Percentiles rank a stretch among this genome's conserved stretches.
phyloP scores from a whole-genome alignment of 2,888 invertebrate species.

The Ecliptopera silaceata region DNA sequence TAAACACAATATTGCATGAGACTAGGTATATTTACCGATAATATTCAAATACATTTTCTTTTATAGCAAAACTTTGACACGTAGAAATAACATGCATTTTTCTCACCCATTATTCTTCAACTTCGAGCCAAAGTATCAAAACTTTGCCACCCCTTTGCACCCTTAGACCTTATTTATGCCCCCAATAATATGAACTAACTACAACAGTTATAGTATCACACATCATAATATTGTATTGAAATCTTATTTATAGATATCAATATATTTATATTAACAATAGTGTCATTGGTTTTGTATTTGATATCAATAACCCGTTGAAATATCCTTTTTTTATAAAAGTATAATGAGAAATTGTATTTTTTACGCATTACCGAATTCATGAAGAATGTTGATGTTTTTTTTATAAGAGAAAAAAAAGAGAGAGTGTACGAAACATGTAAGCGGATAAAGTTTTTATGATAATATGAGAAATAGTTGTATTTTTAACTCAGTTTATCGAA shows the following conservation, averaged over 20 bases:
- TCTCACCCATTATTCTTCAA: background rate
- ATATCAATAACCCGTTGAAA: conserved; percentile 12
- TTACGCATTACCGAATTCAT: too few species aligned
- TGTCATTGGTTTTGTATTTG: conserved; percentile 11
- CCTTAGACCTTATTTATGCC: conserved; percentile 65
- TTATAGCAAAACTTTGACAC: background rate
- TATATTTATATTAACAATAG: conserved; percentile 2
- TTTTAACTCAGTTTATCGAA: too few species aligned
- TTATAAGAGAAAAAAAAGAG: too few species aligned
- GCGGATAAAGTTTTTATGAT: too few species aligned
- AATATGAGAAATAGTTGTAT: too few species aligned
- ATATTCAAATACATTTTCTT: too few species aligned
- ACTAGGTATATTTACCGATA: too few species aligned
- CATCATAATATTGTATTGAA: conserved; percentile 78
- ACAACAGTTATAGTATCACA: conserved; percentile 48
- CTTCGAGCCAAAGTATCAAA: conserved; percentile 48
- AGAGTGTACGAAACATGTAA: too few species aligned
- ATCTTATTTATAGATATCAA: conserved; percentile 63
- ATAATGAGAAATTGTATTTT: too few species aligned
- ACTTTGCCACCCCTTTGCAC: conserved; percentile 50
- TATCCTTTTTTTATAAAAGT: background rate
- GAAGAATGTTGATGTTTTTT: too few species aligned
- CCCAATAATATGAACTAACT: conserved; percentile 68
- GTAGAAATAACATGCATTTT: background rate
- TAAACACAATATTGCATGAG: too few species aligned